Evolutionary conservation across 2,797 vertebrate species (phyloP), one percentile per base, ranked within the genome.

Genomic region (Channallabes apus): DNA sequence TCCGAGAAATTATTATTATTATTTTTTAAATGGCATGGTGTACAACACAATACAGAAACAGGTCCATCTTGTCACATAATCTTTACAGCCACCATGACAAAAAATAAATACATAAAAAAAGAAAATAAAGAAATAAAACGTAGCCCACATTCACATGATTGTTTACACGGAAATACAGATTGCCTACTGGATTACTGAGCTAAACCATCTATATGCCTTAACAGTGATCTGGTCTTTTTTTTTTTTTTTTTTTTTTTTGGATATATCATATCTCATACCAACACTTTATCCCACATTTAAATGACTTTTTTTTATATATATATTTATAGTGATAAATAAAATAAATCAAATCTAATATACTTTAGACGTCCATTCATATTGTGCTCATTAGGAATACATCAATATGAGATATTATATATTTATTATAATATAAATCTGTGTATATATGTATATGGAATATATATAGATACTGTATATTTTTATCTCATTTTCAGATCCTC

Each of bases 171-270:
- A 86, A 86, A 80, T 85, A 85, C 84, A 75, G 54, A 87, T 80
- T 85, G 77, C 46, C 78, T 79, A 80, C 82, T 73, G 35, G 77
- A 82, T 84, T 72, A 86, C 84, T 77, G 82, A 86, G 81, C 83
- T 86, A 87, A 87, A 87, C 82, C 80, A 89, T 65, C 77, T 67
- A 67, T 86, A 87, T 84, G 80, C 71, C 85, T 88, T 73, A 90
- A 92, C 95, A 94, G 94, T 94, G 94, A 92, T 93, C 93, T 94
- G 94, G 93, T 95, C 94, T 91, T 94, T 92, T 91, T 91, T 89
- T 71, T 32, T 9, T 11, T 32, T 56, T 0, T 89, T 71, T 24
- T 20, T 51, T 3, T 51, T 51, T 12, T 32, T 58, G 2, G 3
- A n/a, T 61, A 78, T 65, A 38, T 65, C 61, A 91, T 92, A 92